These are phyloP conservation scores for Drosophila repleta DNA, from an alignment of 1,140 invertebrate species.

Conservation along the genomic window DNA sequence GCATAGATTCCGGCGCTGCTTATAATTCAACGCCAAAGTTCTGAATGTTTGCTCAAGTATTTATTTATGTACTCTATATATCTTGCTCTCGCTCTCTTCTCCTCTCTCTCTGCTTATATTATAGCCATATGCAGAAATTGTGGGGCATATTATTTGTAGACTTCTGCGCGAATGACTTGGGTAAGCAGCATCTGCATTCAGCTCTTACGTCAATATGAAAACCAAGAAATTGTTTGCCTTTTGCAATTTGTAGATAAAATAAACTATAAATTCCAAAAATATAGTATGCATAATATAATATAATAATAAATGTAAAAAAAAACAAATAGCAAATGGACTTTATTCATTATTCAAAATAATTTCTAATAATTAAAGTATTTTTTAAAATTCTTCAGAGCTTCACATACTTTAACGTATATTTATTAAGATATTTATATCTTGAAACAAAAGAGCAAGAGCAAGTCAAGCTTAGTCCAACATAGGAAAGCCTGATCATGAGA, in stretches of 20 bases:
- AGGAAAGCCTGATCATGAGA: too few species aligned
- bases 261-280: not conserved
- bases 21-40: slow-evolving; percentile 77
- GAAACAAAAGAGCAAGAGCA: too few species aligned
- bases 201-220: not conserved
- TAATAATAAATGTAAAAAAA: not conserved
- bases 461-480: too few species aligned
- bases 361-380: too few species aligned
- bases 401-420: too few species aligned
- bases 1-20: slow-evolving; percentile 74
- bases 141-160: slow-evolving; percentile 27
- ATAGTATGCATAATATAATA: too few species aligned
- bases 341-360: too few species aligned
- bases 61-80: slow-evolving; percentile 69
- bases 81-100: not conserved
- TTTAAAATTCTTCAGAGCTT: too few species aligned
- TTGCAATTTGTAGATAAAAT: not conserved
- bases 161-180: slow-evolving; percentile 2
- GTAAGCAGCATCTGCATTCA: not conserved
- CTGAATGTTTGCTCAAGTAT: slow-evolving; percentile 81
- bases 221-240: too few species aligned
- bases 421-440: too few species aligned
- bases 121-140: not conserved
- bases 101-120: slow-evolving; percentile 13
- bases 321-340: too few species aligned